phyloP scores from a whole-genome alignment of 2,888 invertebrate species.

The Polydrusus cervinus region DNA sequence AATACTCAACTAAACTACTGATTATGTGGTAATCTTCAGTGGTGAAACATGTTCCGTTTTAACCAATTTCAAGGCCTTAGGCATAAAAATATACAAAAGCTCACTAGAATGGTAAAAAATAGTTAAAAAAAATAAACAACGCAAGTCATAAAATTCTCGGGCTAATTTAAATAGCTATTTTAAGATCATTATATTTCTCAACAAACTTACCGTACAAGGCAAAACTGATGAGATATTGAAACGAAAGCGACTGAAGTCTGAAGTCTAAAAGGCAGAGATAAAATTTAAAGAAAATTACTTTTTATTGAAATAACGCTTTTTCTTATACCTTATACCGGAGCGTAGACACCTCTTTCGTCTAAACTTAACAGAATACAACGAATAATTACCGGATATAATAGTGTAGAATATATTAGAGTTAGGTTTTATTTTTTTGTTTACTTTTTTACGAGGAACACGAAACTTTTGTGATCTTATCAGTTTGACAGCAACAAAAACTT shows the following conservation, averaged over 20 bases:
- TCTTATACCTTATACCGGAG: too few relatives aligned
- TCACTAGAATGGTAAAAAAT: background rate
- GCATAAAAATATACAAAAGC: background rate
- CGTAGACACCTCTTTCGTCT: too few relatives aligned
- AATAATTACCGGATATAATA: too few relatives aligned
- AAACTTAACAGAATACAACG: too few relatives aligned
- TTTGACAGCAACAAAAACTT: too few relatives aligned
- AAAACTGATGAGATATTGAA: background rate
- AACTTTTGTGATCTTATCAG: too few relatives aligned
- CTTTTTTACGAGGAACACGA: too few relatives aligned
- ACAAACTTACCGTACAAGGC: background rate
- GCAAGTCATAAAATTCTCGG: background rate
- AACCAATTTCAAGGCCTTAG: slow-evolving; percentile 1
- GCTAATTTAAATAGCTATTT: background rate
- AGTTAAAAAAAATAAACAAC: background rate
- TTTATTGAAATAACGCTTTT: too few relatives aligned
- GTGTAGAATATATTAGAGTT: too few relatives aligned
- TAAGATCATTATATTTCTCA: background rate
- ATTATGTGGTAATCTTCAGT: background rate
- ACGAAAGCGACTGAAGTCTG: too few relatives aligned
- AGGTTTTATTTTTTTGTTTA: too few relatives aligned
- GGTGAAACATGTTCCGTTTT: background rate
- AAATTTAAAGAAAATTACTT: background rate
- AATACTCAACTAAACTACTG: too few relatives aligned
- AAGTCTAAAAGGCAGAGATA: background rate